Evolutionary conservation across 2,113 vertebrate genomes (phyloP), one percentile per base, ranked within the genome.

Genomic region (Daphoenositta chrysoptera): DNA sequence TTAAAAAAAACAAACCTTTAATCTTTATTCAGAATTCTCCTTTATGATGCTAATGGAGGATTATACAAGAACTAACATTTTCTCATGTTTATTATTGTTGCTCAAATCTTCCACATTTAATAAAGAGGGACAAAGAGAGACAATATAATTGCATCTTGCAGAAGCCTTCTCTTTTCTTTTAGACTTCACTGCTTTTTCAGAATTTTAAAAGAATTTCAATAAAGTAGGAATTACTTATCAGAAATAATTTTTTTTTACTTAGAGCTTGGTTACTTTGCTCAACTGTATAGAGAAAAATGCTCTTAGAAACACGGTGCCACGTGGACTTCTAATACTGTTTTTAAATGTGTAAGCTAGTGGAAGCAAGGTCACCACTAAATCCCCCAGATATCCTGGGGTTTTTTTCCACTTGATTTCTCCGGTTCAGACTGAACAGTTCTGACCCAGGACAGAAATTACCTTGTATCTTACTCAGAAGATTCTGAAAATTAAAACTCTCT

Each of bases 71-170:
- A 91, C 40, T 76, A 91, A 72, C 57, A 69, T 85, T 86, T 96
- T 85, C 40, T 84, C 57, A 53, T 91, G 75, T 94, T 96, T 96
- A 91, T 94, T 96, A 89, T 77, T 95, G 33, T 85, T 96, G 50
- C 50, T 93, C 21, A 58, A 87, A 66, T 79, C 66, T 91, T 89
- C 40, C 33, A 83, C 40, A 20, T 65, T 57, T 85, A 83, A 81
- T 33, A 93, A 87, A 93, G 17, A 84, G 16, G 89, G 80, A 83
- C 76, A 69, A 79, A 90, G 42, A 58, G 24, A 83, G 83, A 87
- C 87, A 85, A 58, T 63, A 88, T 91, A 96, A 91, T 73, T 94
- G 75, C 54, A 94, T 83, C 39, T 58, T 93, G 33, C 57, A 93
- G 47, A 93, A 94, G 13, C 10, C 23, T 84, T 90, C 15, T 76